A percentile compares a stretch with the other conserved stretches of the same genome.
Evolutionary conservation across 2,797 vertebrate genomes (phyloP).

Genomic region (Sebastes nivosus): DNA sequence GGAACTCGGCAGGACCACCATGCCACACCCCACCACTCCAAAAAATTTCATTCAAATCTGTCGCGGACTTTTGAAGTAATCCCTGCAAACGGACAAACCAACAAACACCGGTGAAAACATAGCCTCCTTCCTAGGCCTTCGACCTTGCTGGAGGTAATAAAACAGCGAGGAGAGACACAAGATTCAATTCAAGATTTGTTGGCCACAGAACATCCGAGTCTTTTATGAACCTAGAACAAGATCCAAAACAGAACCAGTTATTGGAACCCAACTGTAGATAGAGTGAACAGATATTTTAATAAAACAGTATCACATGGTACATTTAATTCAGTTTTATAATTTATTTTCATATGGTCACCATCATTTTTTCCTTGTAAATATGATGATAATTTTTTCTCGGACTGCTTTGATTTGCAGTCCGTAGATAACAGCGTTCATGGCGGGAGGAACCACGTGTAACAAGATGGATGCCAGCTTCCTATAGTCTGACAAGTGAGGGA

Average conservation of each 20-base stretch:
- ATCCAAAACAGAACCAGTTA: neutral
- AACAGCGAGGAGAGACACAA: too few species aligned
- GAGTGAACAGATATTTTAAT: neutral
- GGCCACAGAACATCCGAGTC: too few species aligned
- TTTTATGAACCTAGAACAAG: neutral
- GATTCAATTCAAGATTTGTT: too few species aligned
- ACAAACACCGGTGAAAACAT: too few species aligned
- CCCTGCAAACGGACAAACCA: too few species aligned
- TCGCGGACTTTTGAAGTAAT: too few species aligned
- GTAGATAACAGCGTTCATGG: conserved; percentile 49
- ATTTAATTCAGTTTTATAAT: neutral
- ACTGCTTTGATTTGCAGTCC: conserved; percentile 39
- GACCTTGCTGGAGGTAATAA: too few species aligned
- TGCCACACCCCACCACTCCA: too few species aligned
- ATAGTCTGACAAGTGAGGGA: neutral
- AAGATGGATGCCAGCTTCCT: conserved; percentile 48
- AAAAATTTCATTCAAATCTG: too few species aligned
- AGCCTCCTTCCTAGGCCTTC: too few species aligned
- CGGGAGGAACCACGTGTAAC: conserved; percentile 34
- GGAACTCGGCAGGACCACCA: too few species aligned
- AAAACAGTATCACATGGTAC: neutral
- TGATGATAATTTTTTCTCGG: neutral
- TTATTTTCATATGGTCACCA: neutral
- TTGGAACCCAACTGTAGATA: neutral
- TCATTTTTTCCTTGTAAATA: neutral